These are phyloP conservation scores for Ennomos quercinarius DNA, from an alignment of 2,888 invertebrate genomes.

Conservation along the genomic window DNA sequence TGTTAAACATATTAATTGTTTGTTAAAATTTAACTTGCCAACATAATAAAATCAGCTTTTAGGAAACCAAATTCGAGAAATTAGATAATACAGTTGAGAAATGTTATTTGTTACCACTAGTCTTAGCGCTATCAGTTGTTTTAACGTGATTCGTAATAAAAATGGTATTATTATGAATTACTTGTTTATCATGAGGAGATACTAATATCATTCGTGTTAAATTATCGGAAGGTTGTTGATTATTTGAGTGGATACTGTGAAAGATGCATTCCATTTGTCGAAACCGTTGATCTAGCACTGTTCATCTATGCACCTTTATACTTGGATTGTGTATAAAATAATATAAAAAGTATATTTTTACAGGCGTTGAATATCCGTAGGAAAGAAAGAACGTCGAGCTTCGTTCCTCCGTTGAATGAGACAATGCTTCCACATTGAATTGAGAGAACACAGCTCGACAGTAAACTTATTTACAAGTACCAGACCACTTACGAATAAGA, in stretches of 20 bases:
- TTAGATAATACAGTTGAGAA: slow-evolving; percentile 61
- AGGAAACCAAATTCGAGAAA: slow-evolving; percentile 15
- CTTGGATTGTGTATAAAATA: slow-evolving; percentile 63
- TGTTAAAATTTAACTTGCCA: slow-evolving; percentile 14
- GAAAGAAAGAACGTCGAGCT: slow-evolving; percentile 55
- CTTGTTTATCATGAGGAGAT: slow-evolving; percentile 61
- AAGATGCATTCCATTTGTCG: slow-evolving; percentile 81
- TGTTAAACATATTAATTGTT: neutral
- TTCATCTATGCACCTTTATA: slow-evolving; percentile 75
- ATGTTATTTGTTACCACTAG: slow-evolving; percentile 84
- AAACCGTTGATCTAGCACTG: slow-evolving; percentile 75
- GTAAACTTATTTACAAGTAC: slow-evolving; percentile 57
- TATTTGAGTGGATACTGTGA: slow-evolving; percentile 71
- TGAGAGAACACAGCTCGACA: slow-evolving; percentile 40
- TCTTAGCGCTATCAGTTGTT: slow-evolving; percentile 78
- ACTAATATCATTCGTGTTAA: slow-evolving; percentile 64
- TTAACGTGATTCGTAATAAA: slow-evolving; percentile 56
- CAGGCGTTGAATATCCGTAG: slow-evolving; percentile 63
- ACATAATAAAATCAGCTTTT: slow-evolving; percentile 10
- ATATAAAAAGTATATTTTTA: slow-evolving; percentile 67
- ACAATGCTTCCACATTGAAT: slow-evolving; percentile 26
- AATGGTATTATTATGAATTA: slow-evolving; percentile 55
- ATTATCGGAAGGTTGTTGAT: slow-evolving; percentile 68
- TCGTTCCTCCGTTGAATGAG: slow-evolving; percentile 42
- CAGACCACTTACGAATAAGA: slow-evolving; percentile 66